Evolutionary conservation across 2,888 invertebrate species (phyloP).

Genomic region (Lydus trimaculatus): DNA sequence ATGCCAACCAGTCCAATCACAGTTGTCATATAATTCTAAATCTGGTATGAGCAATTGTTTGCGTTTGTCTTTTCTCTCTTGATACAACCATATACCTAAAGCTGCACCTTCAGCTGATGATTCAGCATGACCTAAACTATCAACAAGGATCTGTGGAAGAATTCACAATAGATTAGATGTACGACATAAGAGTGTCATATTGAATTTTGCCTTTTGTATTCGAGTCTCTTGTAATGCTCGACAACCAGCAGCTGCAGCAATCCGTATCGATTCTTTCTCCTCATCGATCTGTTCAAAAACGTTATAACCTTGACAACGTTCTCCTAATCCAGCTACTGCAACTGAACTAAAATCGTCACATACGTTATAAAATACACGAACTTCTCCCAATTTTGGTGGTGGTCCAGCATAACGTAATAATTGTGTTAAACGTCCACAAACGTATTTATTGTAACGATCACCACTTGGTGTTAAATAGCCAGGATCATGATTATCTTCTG

Average conservation of each 20-base stretch:
- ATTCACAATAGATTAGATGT: not conserved
- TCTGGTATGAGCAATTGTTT: too few relatives aligned
- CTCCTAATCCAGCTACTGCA: too few relatives aligned
- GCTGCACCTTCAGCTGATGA: too few relatives aligned
- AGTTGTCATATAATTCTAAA: too few relatives aligned
- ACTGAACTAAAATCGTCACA: constrained; percentile 71
- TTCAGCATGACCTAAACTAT: constrained; percentile 79
- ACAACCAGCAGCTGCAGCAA: constrained; percentile 71
- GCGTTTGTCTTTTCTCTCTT: too few relatives aligned
- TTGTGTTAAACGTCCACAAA: constrained; percentile 66
- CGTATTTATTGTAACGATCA: too few relatives aligned
- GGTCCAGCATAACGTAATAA: constrained; percentile 58
- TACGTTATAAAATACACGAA: constrained; percentile 70
- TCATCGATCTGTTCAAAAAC: constrained; percentile 75
- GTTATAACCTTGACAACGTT: constrained; percentile 72
- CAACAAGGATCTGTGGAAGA: constrained; percentile 65
- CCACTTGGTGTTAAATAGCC: constrained; percentile 70
- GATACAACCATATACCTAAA: too few relatives aligned
- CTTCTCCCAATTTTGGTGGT: constrained; percentile 65
- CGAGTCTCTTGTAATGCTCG: constrained; percentile 64
- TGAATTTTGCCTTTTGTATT: constrained; percentile 59
- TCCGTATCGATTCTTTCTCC: constrained; percentile 75
- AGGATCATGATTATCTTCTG: constrained; percentile 63
- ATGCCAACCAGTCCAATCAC: too few relatives aligned
- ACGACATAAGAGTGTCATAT: too few relatives aligned